Evolutionary conservation across 2,113 vertebrate species (phyloP).

Genomic region (Sialia sialis): DNA sequence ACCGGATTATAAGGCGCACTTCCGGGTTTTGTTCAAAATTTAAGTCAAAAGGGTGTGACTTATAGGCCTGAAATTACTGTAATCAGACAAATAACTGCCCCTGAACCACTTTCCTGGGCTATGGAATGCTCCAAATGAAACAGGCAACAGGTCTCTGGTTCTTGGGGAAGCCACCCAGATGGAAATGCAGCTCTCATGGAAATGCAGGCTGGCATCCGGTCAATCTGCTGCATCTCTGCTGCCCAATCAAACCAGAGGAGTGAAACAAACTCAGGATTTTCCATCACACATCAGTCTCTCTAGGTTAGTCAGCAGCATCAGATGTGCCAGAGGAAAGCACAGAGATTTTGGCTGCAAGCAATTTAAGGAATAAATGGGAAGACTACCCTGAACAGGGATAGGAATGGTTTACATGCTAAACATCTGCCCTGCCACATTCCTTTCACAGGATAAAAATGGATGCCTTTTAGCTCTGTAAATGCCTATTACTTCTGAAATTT

Average conservation of each 20-base stretch:
- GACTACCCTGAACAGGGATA: neutral
- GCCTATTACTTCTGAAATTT: neutral
- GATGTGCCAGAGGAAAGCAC: neutral
- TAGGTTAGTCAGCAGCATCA: neutral
- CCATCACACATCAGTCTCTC: neutral
- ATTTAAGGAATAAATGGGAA: neutral
- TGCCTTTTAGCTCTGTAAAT: neutral
- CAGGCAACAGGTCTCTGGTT: neutral
- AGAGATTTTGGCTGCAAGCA: neutral
- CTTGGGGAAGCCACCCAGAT: neutral
- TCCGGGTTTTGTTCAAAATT: too few relatives aligned
- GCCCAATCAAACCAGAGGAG: neutral
- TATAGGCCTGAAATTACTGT: too few relatives aligned
- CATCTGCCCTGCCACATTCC: neutral
- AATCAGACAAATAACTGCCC: neutral
- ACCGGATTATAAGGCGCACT: too few relatives aligned
- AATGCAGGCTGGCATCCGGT: neutral
- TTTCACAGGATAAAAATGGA: neutral
- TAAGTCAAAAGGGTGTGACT: too few relatives aligned
- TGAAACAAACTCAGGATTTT: neutral
- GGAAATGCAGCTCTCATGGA: neutral
- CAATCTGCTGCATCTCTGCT: neutral
- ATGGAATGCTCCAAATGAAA: neutral
- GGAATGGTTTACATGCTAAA: neutral
- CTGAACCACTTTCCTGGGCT: rapidly evolving